Base-by-base conservation (phyloP, 2,888 invertebrate genomes). In the Drosophila mimica region DNA sequence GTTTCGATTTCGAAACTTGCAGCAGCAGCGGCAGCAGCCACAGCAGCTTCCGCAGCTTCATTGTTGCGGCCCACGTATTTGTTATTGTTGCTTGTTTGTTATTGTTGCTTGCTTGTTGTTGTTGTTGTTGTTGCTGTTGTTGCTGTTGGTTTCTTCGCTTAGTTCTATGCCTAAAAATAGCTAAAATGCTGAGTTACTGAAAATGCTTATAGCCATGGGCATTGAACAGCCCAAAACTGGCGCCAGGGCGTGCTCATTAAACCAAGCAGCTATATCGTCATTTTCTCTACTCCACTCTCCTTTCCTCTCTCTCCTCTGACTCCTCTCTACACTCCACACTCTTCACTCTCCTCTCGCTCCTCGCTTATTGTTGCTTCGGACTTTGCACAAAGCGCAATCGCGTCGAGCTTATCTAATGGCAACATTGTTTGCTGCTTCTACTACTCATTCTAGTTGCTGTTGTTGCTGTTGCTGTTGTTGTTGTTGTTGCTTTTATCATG, bases 181-280 rank as follows among this genome's bases (percentile, higher is more conserved):
- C 70, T 81, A 63, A 70, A 79, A 67, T 65, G 69, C 61, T 73
- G 68, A 59, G 61, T 60, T 60, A 56, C 62, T 70, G 58, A 69
- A 83, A 87, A 70, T 71, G 58, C 69, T 65, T 63, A 51, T 43
- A 53, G 79, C 61, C 59, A 70, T 66, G 57, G 13, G 57, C 52
- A 64, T 70, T 73, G 52, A 63, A 70, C 59, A 62, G 70, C 46
- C 54, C 85, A 90, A 85, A 85, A 85, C 90, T 90, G 90, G 90
- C 90, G 85, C 90, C 90, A 85, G 90, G 85, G 86, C 90, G 85
- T 85, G 88, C 85, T 89, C 86, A 85, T 85, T 85, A 88, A 79
- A 69, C 40, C 46, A 46, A 56, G 69, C 82, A 66, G 74, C 59
- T 53, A 51, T 36, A 38, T 6, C 43, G 43, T 43, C 43, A 53